Evolutionary conservation across 2,888 invertebrate species (phyloP), one percentile per base, ranked within the genome.

Genomic region (Agelastica alni): DNA sequence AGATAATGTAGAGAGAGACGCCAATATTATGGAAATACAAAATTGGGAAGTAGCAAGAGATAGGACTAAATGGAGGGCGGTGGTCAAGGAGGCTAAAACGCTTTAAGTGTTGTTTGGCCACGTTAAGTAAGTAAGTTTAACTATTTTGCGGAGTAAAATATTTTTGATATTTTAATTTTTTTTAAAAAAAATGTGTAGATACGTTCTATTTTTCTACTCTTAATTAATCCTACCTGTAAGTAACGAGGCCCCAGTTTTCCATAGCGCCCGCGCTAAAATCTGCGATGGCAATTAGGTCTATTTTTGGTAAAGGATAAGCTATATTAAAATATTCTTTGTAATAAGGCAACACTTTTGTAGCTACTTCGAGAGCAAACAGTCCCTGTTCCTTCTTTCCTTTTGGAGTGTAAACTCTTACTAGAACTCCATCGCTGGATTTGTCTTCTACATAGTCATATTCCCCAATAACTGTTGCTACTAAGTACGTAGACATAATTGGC

Each of bases 211-310:
- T n/a, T n/a, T n/a, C n/a, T n/a, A n/a, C n/a, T n/a, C n/a, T n/a
- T n/a, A n/a, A n/a, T n/a, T n/a, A 18, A 2, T 59, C 62, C 58
- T 51, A 70, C 71, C 70, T 85, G 71, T 92, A 95, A n/a, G 93
- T 94, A 20, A 94, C 90, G 41, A 88, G 75, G 2, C 97, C 97
- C 97, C 97, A 98, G 77, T 98, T 98, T 77, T 97, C 96, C 96
- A 97, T 97, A 49, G 97, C 96, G 63, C 94, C 96, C 58, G 91
- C 89, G 48, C 93, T 89, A 74, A 97, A 96, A 75, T 97, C 97
- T 2, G 96, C 90, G 70, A 98, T 92, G 6, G 97, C 96, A 68
- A 98, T 93, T 51, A 97, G 82, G 78, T 98, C 98, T 76, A 96
- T 91, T 77, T 98, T 98, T 13, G 96, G 96, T 61, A 98, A 78